Percentiles rank a stretch among this genome's conserved stretches.
These are phyloP conservation scores for Diarsia mendica DNA, from an alignment of 2,888 invertebrate species.

Conservation along the genomic window DNA sequence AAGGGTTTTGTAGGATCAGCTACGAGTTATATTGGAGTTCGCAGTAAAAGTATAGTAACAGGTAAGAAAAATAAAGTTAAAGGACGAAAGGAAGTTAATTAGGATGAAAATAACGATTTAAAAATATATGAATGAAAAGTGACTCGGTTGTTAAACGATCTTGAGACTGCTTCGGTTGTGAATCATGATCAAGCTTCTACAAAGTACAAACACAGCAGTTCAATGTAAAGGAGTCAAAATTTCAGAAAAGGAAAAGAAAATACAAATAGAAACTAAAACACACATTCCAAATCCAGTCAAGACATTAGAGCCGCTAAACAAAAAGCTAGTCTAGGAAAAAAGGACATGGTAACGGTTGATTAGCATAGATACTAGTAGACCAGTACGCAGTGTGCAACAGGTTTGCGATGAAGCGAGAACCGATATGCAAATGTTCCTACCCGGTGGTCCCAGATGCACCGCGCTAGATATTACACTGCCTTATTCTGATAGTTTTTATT, in stretches of 20 bases:
- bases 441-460: constrained; percentile 82
- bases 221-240: not conserved
- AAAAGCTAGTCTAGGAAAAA: constrained; percentile 70
- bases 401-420: constrained; percentile 68
- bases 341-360: constrained; percentile 77
- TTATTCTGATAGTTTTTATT: constrained; percentile 52
- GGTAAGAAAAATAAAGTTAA: no score
- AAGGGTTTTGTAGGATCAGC: constrained; percentile 2
- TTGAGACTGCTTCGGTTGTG: not conserved
- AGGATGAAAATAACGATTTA: not conserved
- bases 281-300: constrained; percentile 33
- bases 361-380: constrained; percentile 76
- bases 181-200: not conserved
- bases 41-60: not conserved
- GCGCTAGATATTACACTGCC: constrained; percentile 63
- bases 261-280: constrained; percentile 5
- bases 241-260: constrained; percentile 2
- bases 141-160: not conserved
- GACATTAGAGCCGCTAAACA: constrained; percentile 58
- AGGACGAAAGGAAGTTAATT: no score
- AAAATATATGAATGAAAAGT: not conserved
- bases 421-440: constrained; percentile 82
- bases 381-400: constrained; percentile 70
- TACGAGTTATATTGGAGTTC: not conserved
- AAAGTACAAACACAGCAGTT: not conserved